phyloP scores from a whole-genome alignment of 1,140 invertebrate species.

The Macrocentrus cingulum region DNA sequence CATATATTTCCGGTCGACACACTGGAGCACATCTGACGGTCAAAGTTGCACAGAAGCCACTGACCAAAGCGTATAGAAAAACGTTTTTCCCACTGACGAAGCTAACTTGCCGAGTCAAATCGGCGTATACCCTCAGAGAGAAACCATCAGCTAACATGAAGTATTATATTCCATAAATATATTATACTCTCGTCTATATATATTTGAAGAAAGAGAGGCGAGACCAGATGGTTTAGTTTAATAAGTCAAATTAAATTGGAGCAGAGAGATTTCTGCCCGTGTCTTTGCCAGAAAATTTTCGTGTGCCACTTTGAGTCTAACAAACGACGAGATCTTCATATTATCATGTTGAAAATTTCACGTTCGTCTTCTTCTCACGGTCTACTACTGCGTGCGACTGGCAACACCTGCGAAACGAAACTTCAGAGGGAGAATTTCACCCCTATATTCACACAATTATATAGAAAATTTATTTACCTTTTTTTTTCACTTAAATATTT shows the following conservation, averaged over 20 bases:
- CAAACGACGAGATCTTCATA: not conserved
- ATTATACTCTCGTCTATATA: no score
- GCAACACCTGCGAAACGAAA: no score
- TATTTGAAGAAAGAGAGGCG: not conserved
- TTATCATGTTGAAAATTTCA: not conserved
- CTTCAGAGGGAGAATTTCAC: no score
- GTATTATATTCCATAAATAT: no score
- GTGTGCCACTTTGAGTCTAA: no score
- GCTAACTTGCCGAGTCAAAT: conserved; percentile 23
- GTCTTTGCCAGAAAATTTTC: no score
- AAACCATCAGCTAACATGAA: no score
- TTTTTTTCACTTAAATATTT: no score
- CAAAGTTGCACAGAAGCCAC: conserved; percentile 12
- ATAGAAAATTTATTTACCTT: no score
- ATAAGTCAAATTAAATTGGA: conserved; percentile 45
- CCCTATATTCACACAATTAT: no score
- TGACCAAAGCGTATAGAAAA: conserved; percentile 22
- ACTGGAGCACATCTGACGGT: conserved; percentile 21
- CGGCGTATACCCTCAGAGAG: not conserved
- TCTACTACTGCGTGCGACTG: no score
- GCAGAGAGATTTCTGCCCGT: no score
- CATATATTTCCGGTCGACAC: conserved; percentile 2
- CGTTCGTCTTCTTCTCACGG: not conserved
- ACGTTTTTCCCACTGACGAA: conserved; percentile 28
- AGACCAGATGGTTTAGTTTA: conserved; percentile 40